Evolutionary conservation across 92 coral and sea anemone species (phyloP), one percentile per base, ranked within the genome.

Genomic region (Epizoanthus stellaris): DNA sequence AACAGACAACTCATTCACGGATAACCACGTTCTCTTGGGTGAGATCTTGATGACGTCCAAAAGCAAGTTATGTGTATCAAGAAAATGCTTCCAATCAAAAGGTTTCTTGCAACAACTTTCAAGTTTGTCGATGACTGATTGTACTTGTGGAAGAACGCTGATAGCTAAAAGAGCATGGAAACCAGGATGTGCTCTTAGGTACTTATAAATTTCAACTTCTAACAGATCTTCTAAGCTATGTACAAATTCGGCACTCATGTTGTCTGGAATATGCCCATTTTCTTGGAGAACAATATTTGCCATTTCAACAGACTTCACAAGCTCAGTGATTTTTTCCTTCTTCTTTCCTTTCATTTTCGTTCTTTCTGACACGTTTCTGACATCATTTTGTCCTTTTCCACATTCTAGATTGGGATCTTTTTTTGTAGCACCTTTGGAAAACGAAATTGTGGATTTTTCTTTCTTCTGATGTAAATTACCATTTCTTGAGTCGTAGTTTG

Each of bases 51-150:
- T 73, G 23, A 73, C 63, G 52, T 73, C 15, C 7, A 73, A 19
- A 20, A 38, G 25, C 47, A 40, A 47, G 52, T 73, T 60, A 73
- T 36, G 62, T 47, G 2, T 73, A 17, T 53, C 38, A 17, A 73
- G 36, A 52, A 73, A 73, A n/a, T 73, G 62, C n/a, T 34, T 47
- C 77, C 77, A 73, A 42, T 73, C n/a, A 19, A 73, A 73, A 17
- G 52, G 60, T 10, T 12, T 45, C 23, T 73, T 5, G 15, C 40
- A 49, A 21, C 36, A 54, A 73, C 8, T 23, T 73, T 73, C 77
- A 15, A 52, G 12, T 19, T 5, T 73, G 40, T 73, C 6, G 77
- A 73, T 30, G 11, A 73, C 45, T 40, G 21, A 21, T 10, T 19
- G 42, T 14, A 73, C 61, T 49, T 42, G 61, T 47, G 77, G 54